Evolutionary conservation across 2,113 vertebrate species (phyloP).

Genomic region (Poeciliopsis occidentalis): DNA sequence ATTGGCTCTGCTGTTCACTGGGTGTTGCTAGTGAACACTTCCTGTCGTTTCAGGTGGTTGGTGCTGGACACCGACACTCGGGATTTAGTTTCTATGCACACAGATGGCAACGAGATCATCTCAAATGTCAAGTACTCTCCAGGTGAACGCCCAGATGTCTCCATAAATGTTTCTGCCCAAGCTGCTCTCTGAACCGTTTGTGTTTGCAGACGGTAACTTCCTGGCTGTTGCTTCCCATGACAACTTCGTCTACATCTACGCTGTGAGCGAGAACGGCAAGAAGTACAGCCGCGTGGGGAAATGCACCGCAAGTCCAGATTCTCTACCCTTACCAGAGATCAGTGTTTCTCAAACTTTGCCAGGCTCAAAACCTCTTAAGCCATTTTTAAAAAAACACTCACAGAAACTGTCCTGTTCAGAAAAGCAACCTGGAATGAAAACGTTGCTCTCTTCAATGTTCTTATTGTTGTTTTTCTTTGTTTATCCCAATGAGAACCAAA

Average conservation of each 20-base stretch:
- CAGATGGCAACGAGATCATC: conserved; percentile 89
- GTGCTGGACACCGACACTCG: conserved; percentile 89
- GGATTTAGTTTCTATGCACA: conserved; percentile 88
- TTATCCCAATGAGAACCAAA: no score
- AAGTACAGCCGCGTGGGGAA: conserved; percentile 84
- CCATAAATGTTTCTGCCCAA: not conserved
- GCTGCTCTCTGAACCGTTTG: conserved; percentile 14
- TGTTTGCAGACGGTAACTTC: conserved; percentile 78
- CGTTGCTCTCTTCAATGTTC: no score
- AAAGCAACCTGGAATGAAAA: no score
- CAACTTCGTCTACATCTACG: conserved; percentile 93
- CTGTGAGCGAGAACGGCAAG: conserved; percentile 82
- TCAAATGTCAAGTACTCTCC: conserved; percentile 89
- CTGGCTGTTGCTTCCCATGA: conserved; percentile 88
- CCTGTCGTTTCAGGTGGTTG: conserved; percentile 82
- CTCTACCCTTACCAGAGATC: no score
- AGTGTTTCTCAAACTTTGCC: no score
- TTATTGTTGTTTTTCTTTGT: no score
- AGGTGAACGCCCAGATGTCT: conserved; percentile 66
- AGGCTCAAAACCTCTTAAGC: no score
- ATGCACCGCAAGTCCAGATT: conserved; percentile 77
- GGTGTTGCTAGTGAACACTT: not conserved
- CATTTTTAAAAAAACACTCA: no score
- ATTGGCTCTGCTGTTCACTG: no score
- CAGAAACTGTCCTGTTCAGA: no score